Percentiles rank a stretch among this genome's conserved stretches.
phyloP scores from a whole-genome alignment of 1,140 invertebrate species.

The Trissolcus basalis region DNA sequence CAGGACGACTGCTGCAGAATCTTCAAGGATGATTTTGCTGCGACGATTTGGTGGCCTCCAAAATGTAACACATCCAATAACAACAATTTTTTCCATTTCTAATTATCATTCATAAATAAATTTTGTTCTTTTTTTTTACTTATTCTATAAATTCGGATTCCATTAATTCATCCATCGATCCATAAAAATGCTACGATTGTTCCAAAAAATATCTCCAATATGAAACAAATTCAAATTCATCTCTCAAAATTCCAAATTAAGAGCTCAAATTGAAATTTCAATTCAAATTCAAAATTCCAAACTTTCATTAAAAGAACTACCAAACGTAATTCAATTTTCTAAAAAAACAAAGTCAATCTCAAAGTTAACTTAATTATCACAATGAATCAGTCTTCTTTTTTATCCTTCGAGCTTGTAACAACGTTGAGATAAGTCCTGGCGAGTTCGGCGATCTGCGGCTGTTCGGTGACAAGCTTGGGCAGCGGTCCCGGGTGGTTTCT shows the following conservation, averaged over 20 bases:
- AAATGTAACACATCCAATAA: neutral
- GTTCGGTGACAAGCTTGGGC: conserved; percentile 33
- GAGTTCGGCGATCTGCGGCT: conserved; percentile 61
- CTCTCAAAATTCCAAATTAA: neutral
- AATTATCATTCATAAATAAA: neutral
- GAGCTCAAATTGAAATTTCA: no score
- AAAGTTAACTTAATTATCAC: conserved; percentile 28
- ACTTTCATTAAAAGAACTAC: no score
- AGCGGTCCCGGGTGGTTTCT: conserved; percentile 59
- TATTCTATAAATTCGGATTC: neutral
- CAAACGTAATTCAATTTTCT: no score
- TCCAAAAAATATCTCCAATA: no score
- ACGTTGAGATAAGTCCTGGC: conserved; percentile 54
- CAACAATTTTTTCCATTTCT: neutral
- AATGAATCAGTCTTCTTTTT: conserved; percentile 22
- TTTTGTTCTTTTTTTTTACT: neutral
- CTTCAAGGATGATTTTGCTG: no score
- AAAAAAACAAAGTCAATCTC: no score
- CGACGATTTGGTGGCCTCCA: no score
- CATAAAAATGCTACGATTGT: no score
- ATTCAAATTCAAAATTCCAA: conserved; percentile 28
- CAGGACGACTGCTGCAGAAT: no score
- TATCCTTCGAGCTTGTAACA: neutral
- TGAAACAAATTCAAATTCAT: no score
- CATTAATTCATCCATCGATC: neutral